A percentile compares a stretch with the other conserved stretches of the same genome.
Conservation (phyloP, 2,113 vertebrate genomes). For the Perca fluviatilis region DNA sequence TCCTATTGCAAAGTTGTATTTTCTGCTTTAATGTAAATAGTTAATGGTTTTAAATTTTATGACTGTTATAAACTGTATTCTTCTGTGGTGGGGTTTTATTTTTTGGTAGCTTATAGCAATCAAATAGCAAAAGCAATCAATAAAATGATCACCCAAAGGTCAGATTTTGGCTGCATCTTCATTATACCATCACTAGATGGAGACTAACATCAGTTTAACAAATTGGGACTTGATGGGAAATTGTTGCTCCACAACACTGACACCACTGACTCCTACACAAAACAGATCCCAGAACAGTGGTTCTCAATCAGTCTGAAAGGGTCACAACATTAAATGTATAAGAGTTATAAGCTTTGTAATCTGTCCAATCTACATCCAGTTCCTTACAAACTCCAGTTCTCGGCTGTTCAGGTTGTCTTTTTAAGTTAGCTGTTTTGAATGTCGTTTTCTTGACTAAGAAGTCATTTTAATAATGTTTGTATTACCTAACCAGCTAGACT, state of each 20-base stretch:
- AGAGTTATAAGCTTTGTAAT: too few species aligned
- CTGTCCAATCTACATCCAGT: too few species aligned
- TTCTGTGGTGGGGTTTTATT: neutral
- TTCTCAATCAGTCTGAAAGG: neutral
- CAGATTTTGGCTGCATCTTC: neutral
- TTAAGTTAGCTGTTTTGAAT: too few species aligned
- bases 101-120: neutral
- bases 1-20: neutral
- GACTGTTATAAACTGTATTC: neutral
- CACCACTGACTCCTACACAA: too few species aligned
- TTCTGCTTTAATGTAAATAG: neutral
- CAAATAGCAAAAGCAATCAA: too few species aligned
- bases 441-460: too few species aligned
- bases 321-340: too few species aligned
- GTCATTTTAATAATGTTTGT: too few species aligned
- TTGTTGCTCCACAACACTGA: neutral
- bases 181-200: slow-evolving; percentile 13
- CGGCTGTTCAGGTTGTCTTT: too few species aligned
- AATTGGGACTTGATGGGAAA: neutral
- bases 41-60: neutral
- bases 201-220: neutral
- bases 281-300: neutral
- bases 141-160: neutral
- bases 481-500: too few species aligned
- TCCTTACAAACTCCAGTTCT: too few species aligned